Conservation (phyloP, 2,888 invertebrate genomes). For the Agrilus mali region DNA sequence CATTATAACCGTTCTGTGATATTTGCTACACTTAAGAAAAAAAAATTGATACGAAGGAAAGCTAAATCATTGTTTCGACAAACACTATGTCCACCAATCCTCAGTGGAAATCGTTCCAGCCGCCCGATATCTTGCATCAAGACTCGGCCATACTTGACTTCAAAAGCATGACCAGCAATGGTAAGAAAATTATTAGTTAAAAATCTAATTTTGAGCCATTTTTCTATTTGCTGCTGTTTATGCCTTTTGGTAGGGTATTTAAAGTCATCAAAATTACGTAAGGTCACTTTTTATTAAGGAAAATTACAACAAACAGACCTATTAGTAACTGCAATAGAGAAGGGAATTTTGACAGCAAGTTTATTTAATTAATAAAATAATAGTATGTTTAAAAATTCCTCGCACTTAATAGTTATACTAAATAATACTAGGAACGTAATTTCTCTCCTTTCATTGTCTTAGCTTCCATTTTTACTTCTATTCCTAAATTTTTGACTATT, state of each 20-base stretch:
- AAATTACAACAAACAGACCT: too few relatives aligned
- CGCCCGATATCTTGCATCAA: slow-evolving; percentile 68
- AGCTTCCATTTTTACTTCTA: too few relatives aligned
- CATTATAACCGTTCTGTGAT: slow-evolving; percentile 49
- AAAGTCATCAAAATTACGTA: too few relatives aligned
- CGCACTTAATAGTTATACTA: too few relatives aligned
- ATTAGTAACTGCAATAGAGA: too few relatives aligned
- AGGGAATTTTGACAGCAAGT: too few relatives aligned
- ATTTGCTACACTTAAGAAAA: slow-evolving; percentile 40
- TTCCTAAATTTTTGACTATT: too few relatives aligned
- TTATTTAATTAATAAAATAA: too few relatives aligned
- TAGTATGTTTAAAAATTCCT: too few relatives aligned
- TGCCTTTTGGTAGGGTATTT: not conserved
- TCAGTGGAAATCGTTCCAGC: slow-evolving; percentile 86
- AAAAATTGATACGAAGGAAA: slow-evolving; percentile 31
- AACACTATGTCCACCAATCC: slow-evolving; percentile 64
- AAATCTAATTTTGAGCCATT: not conserved
- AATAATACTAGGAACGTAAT: too few relatives aligned
- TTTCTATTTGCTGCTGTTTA: not conserved
- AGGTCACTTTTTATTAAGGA: too few relatives aligned
- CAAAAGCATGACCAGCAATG: slow-evolving; percentile 54
- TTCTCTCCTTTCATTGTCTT: too few relatives aligned
- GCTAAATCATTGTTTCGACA: slow-evolving; percentile 29
- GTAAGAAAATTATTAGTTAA: slow-evolving; percentile 17
- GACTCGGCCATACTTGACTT: slow-evolving; percentile 72